Percentiles rank a stretch among this genome's conserved stretches.
These are phyloP conservation scores for Catamblyrhynchus diadema DNA, from an alignment of 2,797 vertebrate genomes.

Conservation along the genomic window DNA sequence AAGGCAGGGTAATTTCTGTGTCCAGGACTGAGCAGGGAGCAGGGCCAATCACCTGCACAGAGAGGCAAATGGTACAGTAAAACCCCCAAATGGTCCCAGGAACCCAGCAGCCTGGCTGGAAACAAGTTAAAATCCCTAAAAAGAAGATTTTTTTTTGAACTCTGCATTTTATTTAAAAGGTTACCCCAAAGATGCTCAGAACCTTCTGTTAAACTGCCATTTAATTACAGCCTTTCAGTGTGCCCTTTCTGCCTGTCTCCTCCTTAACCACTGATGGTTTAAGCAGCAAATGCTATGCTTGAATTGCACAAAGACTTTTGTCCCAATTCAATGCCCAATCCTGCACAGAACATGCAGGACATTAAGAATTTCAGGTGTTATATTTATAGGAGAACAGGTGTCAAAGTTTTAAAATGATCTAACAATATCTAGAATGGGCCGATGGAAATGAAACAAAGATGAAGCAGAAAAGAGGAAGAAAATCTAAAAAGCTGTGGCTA, in stretches of 20 bases:
- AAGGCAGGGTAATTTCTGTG: neutral
- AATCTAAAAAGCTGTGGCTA: neutral
- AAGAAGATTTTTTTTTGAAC: neutral
- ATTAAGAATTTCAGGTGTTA: neutral
- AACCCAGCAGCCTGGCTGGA: neutral
- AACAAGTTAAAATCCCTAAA: neutral
- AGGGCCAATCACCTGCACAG: neutral
- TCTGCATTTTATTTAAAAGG: neutral
- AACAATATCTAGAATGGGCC: neutral
- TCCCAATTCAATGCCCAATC: neutral
- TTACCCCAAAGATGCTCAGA: neutral
- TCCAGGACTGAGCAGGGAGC: no score
- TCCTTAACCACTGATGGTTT: neutral
- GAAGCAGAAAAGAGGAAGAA: neutral
- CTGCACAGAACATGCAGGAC: neutral
- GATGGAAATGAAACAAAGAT: neutral
- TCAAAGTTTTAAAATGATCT: neutral
- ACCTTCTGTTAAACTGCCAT: neutral
- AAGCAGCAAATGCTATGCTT: neutral
- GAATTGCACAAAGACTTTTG: neutral
- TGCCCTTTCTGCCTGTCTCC: neutral
- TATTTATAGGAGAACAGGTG: neutral
- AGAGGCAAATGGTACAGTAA: neutral
- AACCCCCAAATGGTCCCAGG: neutral
- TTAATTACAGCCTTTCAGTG: neutral